phyloP scores from a whole-genome alignment of 92 coral and sea anemone species.

The Scolanthus callimorphus region DNA sequence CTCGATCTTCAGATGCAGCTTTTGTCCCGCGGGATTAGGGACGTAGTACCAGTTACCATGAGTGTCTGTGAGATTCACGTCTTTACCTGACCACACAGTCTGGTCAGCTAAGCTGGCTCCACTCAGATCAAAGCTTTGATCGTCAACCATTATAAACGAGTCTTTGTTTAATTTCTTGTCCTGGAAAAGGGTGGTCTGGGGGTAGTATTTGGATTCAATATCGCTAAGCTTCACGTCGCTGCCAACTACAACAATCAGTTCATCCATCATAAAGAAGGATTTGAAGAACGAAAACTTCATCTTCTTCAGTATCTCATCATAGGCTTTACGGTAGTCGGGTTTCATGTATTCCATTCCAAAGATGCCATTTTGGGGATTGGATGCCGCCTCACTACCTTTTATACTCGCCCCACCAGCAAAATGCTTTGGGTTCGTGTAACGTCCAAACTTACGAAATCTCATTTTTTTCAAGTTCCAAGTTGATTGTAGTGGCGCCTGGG shows the following conservation, averaged over 20 bases:
- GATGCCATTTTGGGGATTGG: conserved; percentile 39
- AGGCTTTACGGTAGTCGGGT: conserved; percentile 23
- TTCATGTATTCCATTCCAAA: conserved; percentile 65
- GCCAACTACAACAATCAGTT: conserved; percentile 56
- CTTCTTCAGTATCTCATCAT: neutral
- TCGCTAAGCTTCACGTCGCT: conserved; percentile 33
- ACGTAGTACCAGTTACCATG: too few relatives aligned
- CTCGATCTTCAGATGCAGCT: too few relatives aligned
- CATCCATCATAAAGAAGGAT: conserved; percentile 58
- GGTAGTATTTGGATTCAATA: conserved; percentile 4
- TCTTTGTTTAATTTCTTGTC: too few relatives aligned
- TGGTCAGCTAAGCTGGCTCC: too few relatives aligned
- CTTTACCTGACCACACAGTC: too few relatives aligned
- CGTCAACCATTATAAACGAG: too few relatives aligned
- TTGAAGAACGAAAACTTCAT: conserved; percentile 48
- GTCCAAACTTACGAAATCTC: conserved; percentile 7
- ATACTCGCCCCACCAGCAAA: conserved; percentile 61
- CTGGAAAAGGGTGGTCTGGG: conserved; percentile 70
- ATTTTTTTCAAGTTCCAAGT: conserved; percentile 7
- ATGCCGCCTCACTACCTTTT: conserved; percentile 17
- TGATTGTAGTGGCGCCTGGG: conserved; percentile 55
- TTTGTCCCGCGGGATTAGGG: too few relatives aligned
- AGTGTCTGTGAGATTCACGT: too few relatives aligned
- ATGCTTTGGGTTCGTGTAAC: conserved; percentile 28
- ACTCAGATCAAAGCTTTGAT: too few relatives aligned